A percentile compares a stretch with the other conserved stretches of the same genome.
Conservation (phyloP, 2,113 vertebrate species). For the Xenopus borealis region DNA sequence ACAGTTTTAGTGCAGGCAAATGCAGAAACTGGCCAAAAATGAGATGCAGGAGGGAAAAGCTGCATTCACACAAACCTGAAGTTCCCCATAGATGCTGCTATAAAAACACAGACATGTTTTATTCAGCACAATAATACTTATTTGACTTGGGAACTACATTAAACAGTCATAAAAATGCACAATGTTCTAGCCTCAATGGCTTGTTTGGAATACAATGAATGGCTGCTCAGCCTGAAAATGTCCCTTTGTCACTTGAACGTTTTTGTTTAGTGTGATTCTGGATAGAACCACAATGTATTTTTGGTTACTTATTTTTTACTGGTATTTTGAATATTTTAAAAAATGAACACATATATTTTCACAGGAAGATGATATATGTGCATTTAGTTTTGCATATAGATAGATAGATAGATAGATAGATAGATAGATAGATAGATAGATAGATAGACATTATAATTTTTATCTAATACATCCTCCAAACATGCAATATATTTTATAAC, state of each 20-base stretch:
- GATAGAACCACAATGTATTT: too few relatives aligned
- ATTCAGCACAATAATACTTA: conserved; percentile 42
- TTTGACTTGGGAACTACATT: conserved; percentile 45
- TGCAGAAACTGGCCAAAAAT: conserved; percentile 10
- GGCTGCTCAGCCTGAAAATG: conserved; percentile 21
- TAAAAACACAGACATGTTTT: conserved; percentile 41
- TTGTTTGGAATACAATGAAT: conserved; percentile 25
- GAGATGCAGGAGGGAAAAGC: background rate
- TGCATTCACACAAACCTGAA: conserved; percentile 16
- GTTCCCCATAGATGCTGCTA: conserved; percentile 18
- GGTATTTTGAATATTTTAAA: too few relatives aligned
- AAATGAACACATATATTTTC: too few relatives aligned
- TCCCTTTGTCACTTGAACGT: conserved; percentile 13
- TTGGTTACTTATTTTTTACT: too few relatives aligned
- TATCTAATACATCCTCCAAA: too few relatives aligned
- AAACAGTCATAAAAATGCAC: conserved; percentile 46
- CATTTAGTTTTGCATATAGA: too few relatives aligned
- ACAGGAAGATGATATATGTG: too few relatives aligned
- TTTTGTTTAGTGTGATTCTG: conserved; percentile 3
- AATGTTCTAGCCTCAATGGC: conserved; percentile 20
- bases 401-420: too few relatives aligned
- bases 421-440: too few relatives aligned
- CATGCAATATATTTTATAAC: too few relatives aligned
- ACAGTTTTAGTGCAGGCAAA: conserved; percentile 26
- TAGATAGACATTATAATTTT: too few relatives aligned